phyloP scores from a whole-genome alignment of 2,888 invertebrate genomes.

The Dicyrtomina minuta region DNA sequence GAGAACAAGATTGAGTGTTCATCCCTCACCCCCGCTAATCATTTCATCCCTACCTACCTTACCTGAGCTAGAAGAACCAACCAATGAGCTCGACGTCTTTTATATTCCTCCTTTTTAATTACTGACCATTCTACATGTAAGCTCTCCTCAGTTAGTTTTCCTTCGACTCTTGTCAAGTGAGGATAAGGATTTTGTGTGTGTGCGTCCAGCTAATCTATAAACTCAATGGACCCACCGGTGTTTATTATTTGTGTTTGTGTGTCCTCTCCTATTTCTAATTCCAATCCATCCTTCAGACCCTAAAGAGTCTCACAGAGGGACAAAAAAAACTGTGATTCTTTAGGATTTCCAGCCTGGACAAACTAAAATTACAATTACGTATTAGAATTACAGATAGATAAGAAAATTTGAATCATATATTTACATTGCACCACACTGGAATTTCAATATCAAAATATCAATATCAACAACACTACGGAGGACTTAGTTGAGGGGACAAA shows the following conservation, averaged over 20 bases:
- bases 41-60: conserved; percentile 40
- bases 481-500: too few relatives aligned
- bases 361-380: too few relatives aligned
- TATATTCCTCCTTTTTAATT: conserved; percentile 52
- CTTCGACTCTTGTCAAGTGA: conserved; percentile 42
- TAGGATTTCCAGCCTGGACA: too few relatives aligned
- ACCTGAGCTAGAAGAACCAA: conserved; percentile 40
- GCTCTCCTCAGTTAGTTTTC: conserved; percentile 46
- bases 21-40: conserved; percentile 36
- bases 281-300: too few relatives aligned
- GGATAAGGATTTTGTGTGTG: conserved; percentile 12
- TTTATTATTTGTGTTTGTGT: neutral
- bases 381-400: too few relatives aligned
- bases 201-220: neutral
- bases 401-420: too few relatives aligned
- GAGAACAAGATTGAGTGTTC: conserved; percentile 9
- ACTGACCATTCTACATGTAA: conserved; percentile 52
- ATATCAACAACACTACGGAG: too few relatives aligned
- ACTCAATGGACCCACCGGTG: conserved; percentile 12
- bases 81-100: conserved; percentile 52
- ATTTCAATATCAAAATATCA: too few relatives aligned
- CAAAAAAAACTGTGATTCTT: neutral
- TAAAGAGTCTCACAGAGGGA: too few relatives aligned
- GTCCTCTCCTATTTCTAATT: neutral
- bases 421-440: too few relatives aligned